These are phyloP conservation scores for Hirtodrosophila cameraria DNA, from an alignment of 2,888 invertebrate species.

Conservation along the genomic window DNA sequence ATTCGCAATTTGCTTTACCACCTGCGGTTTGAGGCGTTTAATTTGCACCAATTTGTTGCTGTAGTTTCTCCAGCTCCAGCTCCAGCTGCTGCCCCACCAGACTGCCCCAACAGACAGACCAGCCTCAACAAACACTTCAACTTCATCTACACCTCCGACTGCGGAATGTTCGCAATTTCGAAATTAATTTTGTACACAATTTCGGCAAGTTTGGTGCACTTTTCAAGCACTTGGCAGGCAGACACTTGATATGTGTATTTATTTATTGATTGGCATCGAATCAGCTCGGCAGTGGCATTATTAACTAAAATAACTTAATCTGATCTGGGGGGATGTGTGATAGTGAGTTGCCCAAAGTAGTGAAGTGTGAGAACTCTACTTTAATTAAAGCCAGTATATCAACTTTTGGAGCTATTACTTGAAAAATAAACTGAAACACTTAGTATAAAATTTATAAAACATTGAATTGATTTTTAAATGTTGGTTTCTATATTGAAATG, in stretches of 20 bases:
- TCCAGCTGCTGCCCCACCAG: constrained; percentile 9
- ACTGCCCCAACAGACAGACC: constrained; percentile 18
- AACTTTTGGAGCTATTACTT: no score
- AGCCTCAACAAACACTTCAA: constrained; percentile 15
- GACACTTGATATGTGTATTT: constrained; percentile 27
- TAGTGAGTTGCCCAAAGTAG: no score
- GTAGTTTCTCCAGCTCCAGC: constrained; percentile 22
- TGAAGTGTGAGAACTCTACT: no score
- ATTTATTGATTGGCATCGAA: constrained; percentile 9
- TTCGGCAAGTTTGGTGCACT: constrained; percentile 22
- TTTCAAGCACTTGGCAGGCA: constrained; percentile 19
- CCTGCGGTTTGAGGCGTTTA: constrained; percentile 62
- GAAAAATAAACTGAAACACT: no score
- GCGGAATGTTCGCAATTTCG: constrained; percentile 41
- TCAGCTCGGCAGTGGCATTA: constrained; percentile 9
- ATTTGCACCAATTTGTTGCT: constrained; percentile 69
- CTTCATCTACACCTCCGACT: constrained; percentile 15
- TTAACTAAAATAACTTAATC: not conserved
- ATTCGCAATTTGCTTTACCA: constrained; percentile 46
- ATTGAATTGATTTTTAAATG: no score
- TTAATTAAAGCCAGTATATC: no score
- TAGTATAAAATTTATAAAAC: no score
- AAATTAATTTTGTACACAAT: constrained; percentile 36
- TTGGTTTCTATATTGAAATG: no score
- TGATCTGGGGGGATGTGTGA: not conserved